Evolutionary conservation across 2,888 invertebrate genomes (phyloP).

Genomic region (Dynastes hyllus): DNA sequence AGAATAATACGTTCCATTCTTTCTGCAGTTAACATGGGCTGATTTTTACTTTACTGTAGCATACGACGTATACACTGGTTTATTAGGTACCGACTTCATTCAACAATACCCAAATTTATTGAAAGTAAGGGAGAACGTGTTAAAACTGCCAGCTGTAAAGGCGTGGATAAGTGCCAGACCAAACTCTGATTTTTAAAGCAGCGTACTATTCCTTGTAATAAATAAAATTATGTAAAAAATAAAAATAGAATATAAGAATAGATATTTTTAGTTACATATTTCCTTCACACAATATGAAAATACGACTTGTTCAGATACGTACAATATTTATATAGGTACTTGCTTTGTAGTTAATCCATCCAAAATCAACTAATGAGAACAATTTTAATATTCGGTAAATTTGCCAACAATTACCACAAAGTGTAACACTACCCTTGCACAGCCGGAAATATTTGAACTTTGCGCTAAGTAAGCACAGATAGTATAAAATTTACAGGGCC

Average conservation of each 20-base stretch:
- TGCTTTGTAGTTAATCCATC: too few relatives aligned
- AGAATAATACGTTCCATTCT: neutral
- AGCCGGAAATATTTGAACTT: too few relatives aligned
- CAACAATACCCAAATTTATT: slow-evolving; percentile 20
- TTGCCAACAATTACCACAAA: too few relatives aligned
- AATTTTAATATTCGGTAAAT: too few relatives aligned
- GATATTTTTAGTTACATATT: neutral
- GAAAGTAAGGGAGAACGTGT: slow-evolving; percentile 29
- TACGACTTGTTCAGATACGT: too few relatives aligned
- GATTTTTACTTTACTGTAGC: slow-evolving; percentile 26
- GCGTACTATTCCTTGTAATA: neutral
- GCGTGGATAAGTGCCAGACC: slow-evolving; percentile 25
- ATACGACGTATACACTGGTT: slow-evolving; percentile 8
- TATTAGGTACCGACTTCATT: neutral
- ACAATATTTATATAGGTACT: too few relatives aligned
- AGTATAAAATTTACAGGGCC: too few relatives aligned
- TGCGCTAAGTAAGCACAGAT: too few relatives aligned
- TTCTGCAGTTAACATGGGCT: slow-evolving; percentile 34
- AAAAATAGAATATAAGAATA: neutral
- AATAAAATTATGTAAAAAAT: neutral
- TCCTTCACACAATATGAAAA: too few relatives aligned
- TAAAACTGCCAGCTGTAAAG: slow-evolving; percentile 33
- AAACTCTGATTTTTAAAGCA: slow-evolving; percentile 7
- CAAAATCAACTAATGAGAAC: too few relatives aligned
- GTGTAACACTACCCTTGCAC: too few relatives aligned